Evolutionary conservation across 2,888 invertebrate species (phyloP).

Genomic region (Lamellibrachia columna): DNA sequence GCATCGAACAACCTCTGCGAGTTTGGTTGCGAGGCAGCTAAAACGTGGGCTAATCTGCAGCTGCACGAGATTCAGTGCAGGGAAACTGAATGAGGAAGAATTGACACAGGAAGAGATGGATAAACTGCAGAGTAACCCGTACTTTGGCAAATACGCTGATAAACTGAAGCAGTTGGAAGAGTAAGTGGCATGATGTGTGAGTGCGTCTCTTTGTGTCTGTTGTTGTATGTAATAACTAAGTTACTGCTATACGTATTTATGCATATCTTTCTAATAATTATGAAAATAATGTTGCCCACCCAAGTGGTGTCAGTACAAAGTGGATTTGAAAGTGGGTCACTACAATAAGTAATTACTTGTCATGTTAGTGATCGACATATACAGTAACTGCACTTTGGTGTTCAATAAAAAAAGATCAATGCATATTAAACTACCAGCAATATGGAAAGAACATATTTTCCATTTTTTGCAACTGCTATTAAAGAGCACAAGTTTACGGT

Average conservation of each 20-base stretch:
- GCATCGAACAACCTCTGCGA: background rate
- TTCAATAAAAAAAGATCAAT: too few species aligned
- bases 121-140: conserved; percentile 51
- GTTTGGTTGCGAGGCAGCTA: background rate
- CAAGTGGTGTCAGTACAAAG: too few species aligned
- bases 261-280: too few species aligned
- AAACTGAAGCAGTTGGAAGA: conserved; percentile 46
- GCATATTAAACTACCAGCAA: too few species aligned
- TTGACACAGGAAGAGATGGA: conserved; percentile 35
- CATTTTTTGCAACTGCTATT: too few species aligned
- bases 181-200: conserved; percentile 28
- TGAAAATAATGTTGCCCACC: too few species aligned
- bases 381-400: too few species aligned
- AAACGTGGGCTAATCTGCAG: background rate
- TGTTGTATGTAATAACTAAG: background rate
- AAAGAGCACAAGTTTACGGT: too few species aligned
- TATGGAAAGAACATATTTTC: too few species aligned
- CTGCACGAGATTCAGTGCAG: background rate
- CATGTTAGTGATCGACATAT: too few species aligned
- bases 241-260: background rate
- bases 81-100: background rate
- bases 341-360: too few species aligned
- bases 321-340: too few species aligned
- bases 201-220: background rate
- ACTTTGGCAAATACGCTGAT: conserved; percentile 56